Evolutionary conservation across 1,140 invertebrate species (phyloP).

Genomic region (Aphidius gifuensis): DNA sequence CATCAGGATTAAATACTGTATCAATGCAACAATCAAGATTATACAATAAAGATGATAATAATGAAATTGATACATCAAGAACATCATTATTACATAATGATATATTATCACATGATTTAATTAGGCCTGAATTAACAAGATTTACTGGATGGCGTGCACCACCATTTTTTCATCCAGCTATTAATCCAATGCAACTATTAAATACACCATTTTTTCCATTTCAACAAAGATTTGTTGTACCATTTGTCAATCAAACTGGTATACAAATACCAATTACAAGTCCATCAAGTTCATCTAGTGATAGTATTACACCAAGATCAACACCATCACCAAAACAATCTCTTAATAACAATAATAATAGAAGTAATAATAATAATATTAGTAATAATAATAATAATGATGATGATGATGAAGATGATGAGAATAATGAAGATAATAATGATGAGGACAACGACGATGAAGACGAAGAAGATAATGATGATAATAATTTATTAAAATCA

Average conservation of each 20-base stretch:
- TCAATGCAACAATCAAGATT: constrained; percentile 34
- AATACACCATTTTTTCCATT: constrained; percentile 48
- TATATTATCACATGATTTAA: constrained; percentile 37
- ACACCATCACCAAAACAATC: constrained; percentile 42
- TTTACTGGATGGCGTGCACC: constrained; percentile 48
- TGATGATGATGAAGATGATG: neutral
- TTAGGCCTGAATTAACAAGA: constrained; percentile 42
- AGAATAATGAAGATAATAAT: constrained; percentile 11
- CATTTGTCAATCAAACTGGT: constrained; percentile 44
- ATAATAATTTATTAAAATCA: constrained; percentile 15
- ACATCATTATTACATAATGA: constrained; percentile 28
- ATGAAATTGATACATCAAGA: constrained; percentile 33
- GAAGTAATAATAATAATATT: too few relatives aligned
- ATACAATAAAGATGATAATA: constrained; percentile 36
- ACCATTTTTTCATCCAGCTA: constrained; percentile 44
- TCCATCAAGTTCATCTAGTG: constrained; percentile 45
- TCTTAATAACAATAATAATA: too few relatives aligned
- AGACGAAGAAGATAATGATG: constrained; percentile 3
- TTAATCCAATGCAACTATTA: constrained; percentile 47
- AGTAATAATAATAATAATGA: too few relatives aligned
- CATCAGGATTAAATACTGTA: constrained; percentile 43
- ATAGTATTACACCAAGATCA: constrained; percentile 43
- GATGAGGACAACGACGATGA: constrained; percentile 16
- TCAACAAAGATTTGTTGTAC: constrained; percentile 47
- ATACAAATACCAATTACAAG: constrained; percentile 35